A percentile compares a stretch with the other conserved stretches of the same genome.
These are phyloP conservation scores for Ibidorhyncha struthersii DNA, from an alignment of 2,113 vertebrate genomes.

Conservation along the genomic window DNA sequence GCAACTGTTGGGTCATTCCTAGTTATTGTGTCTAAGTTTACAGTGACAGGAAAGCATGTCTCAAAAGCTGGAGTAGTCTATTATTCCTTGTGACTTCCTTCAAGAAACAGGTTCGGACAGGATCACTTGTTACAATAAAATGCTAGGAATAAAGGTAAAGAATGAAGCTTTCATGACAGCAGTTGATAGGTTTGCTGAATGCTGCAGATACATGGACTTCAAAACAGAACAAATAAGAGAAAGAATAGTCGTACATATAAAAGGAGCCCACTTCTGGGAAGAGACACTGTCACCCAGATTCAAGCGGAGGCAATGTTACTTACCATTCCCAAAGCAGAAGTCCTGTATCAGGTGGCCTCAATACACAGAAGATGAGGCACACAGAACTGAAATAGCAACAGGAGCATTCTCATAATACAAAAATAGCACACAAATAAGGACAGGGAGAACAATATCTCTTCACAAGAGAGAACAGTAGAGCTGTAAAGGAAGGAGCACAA, in stretches of 20 bases:
- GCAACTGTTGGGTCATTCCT: background rate
- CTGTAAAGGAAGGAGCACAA: background rate
- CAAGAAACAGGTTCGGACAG: background rate
- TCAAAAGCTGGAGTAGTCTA: background rate
- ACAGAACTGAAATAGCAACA: constrained; percentile 30
- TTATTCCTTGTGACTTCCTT: background rate
- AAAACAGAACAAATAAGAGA: constrained; percentile 7
- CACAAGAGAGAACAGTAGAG: background rate
- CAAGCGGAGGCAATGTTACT: background rate
- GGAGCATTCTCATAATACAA: background rate
- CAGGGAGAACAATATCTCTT: background rate
- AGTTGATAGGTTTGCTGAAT: background rate
- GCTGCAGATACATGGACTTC: background rate
- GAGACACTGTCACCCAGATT: background rate
- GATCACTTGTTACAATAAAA: background rate
- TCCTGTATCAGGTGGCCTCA: background rate
- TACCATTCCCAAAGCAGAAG: background rate
- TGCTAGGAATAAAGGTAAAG: background rate
- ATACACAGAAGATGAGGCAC: constrained; percentile 10
- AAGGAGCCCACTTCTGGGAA: background rate
- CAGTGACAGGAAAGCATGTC: background rate
- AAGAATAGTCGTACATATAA: background rate
- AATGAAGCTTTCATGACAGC: background rate
- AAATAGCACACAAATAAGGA: background rate
- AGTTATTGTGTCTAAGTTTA: background rate